Conservation (phyloP, 2,113 vertebrate species). For the Perccottus glenii region DNA sequence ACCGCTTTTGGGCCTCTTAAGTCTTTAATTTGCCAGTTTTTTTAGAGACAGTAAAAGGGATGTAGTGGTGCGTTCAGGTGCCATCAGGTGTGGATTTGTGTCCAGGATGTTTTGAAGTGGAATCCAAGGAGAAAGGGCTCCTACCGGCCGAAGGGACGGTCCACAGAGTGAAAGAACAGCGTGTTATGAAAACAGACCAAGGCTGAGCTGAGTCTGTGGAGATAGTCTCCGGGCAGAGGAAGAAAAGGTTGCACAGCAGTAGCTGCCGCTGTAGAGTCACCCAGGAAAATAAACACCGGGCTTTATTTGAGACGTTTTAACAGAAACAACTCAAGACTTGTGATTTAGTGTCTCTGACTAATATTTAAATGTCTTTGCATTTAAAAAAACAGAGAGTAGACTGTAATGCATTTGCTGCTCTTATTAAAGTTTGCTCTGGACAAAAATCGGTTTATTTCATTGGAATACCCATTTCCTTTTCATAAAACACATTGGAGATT, state of each 20-base stretch:
- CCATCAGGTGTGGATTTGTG: constrained; percentile 15
- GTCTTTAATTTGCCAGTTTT: not conserved
- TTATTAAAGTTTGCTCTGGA: too few relatives aligned
- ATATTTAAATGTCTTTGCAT: too few relatives aligned
- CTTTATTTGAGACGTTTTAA: too few relatives aligned
- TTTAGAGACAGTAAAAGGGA: constrained; percentile 12
- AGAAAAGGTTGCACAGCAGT: constrained; percentile 38
- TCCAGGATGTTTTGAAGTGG: constrained; percentile 45
- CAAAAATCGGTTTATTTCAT: too few relatives aligned
- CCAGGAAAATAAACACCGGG: too few relatives aligned
- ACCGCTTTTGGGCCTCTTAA: too few relatives aligned
- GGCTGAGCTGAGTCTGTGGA: constrained; percentile 63
- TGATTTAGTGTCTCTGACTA: too few relatives aligned
- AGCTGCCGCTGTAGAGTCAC: not conserved
- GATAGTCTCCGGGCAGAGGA: constrained; percentile 67
- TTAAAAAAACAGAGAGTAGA: too few relatives aligned
- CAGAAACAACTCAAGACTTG: too few relatives aligned
- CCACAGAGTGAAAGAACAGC: constrained; percentile 28
- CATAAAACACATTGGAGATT: too few relatives aligned
- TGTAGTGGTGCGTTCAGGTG: constrained; percentile 2
- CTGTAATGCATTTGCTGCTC: too few relatives aligned
- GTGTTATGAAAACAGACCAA: constrained; percentile 74
- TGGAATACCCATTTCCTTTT: too few relatives aligned
- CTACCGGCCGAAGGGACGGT: not conserved
- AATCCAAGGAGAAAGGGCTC: constrained; percentile 22